Evolutionary conservation across 2,113 vertebrate genomes (phyloP).

Genomic region (Callospermophilus lateralis): DNA sequence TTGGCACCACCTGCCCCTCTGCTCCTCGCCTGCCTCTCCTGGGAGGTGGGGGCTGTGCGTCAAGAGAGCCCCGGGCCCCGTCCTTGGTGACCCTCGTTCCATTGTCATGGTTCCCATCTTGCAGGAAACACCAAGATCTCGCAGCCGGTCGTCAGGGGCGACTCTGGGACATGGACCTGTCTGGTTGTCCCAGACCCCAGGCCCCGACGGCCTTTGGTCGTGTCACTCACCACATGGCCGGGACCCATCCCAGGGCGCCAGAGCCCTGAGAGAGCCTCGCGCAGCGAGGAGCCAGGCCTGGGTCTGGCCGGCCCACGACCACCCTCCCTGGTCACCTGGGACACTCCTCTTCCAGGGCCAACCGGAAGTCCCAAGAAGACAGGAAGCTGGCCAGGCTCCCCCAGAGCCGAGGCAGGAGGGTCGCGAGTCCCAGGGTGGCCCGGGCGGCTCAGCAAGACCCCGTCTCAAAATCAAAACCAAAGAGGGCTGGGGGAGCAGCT

Average conservation of each 20-base stretch:
- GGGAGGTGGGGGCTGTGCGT: not conserved
- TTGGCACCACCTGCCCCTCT: not conserved
- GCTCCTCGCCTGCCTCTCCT: not conserved
- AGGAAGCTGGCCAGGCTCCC: too few relatives aligned
- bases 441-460: too few relatives aligned
- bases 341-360: not conserved
- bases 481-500: too few relatives aligned
- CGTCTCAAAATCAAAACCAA: too few relatives aligned
- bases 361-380: not conserved
- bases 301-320: too few relatives aligned
- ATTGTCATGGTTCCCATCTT: not conserved
- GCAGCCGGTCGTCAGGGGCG: not conserved
- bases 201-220: too few relatives aligned
- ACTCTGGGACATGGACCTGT: not conserved
- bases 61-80: not conserved
- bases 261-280: not conserved
- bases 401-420: too few relatives aligned
- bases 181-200: not conserved
- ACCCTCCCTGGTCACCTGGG: not conserved
- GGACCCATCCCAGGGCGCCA: fast-evolving
- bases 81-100: not conserved
- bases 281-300: not conserved
- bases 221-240: fast-evolving
- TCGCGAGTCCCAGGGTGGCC: too few relatives aligned
- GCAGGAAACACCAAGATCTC: not conserved